phyloP scores from a whole-genome alignment of 2,113 vertebrate genomes.

The Austrofundulus limnaeus region DNA sequence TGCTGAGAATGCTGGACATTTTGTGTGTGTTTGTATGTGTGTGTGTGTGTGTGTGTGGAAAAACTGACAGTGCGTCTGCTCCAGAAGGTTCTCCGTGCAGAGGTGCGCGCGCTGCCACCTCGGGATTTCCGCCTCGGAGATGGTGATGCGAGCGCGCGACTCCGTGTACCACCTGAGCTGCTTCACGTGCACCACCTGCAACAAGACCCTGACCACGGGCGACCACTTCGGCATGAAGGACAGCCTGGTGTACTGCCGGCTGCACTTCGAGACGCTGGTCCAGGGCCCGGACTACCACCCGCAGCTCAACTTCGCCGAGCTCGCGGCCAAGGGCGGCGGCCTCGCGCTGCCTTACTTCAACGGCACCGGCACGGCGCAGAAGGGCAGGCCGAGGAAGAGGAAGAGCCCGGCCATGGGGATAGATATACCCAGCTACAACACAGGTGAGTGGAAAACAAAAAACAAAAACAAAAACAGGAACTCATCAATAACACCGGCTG shows the following conservation, averaged over 20 bases:
- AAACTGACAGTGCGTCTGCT: conserved; percentile 78
- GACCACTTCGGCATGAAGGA: conserved; percentile 99
- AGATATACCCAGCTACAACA: conserved; percentile 92
- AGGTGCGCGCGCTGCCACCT: conserved; percentile 99
- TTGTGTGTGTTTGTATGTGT: no score
- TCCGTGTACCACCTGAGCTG: conserved; percentile 99
- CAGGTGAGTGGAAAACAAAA: conserved; percentile 82
- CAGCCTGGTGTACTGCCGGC: conserved; percentile 96
- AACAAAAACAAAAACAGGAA: no score
- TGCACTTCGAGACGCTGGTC: conserved; percentile 95
- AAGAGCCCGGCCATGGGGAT: conserved; percentile 96
- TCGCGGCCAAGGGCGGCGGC: conserved; percentile 93
- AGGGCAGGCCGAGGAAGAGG: conserved; percentile 95
- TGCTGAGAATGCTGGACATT: no score
- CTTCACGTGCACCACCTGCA: conserved; percentile 98
- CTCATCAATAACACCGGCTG: background rate
- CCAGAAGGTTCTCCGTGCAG: conserved; percentile 99
- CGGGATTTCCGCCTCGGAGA: conserved; percentile 98
- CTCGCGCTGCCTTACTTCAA: conserved; percentile 93
- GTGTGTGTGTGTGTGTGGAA: conserved; percentile 13
- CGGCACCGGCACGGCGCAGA: conserved; percentile 93
- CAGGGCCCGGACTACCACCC: conserved; percentile 90
- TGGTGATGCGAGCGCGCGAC: conserved; percentile 98
- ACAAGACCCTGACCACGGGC: conserved; percentile 96
- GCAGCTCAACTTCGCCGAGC: conserved; percentile 94